A percentile compares a stretch with the other conserved stretches of the same genome.
These are phyloP conservation scores for Amphimedon queenslandica DNA, from an alignment of 37 sponge, comb jelly and placozoan species.

Conservation along the genomic window DNA sequence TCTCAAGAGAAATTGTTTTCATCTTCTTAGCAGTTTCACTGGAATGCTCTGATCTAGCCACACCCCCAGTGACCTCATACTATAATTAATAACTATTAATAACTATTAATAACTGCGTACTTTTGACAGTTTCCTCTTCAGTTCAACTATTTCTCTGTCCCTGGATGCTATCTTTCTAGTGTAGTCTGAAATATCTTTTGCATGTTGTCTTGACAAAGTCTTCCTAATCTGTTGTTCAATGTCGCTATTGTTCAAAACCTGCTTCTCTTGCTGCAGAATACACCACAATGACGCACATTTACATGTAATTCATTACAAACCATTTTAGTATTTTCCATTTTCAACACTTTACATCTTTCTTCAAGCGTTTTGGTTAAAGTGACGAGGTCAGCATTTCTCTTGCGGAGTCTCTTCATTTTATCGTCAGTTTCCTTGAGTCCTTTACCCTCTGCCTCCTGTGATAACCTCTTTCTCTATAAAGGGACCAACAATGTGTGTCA, in stretches of 20 bases:
- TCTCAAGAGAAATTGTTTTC: conserved; percentile 40
- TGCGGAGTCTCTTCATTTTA: conserved; percentile 51
- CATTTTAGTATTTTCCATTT: conserved; percentile 58
- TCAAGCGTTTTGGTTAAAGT: conserved; percentile 59
- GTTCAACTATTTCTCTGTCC: conserved; percentile 43
- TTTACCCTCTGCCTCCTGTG: conserved; percentile 2
- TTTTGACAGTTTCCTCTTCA: conserved; percentile 42
- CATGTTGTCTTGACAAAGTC: conserved; percentile 53
- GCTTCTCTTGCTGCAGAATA: neutral
- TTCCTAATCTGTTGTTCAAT: conserved; percentile 14
- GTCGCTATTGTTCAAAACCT: neutral
- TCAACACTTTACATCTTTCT: conserved; percentile 46
- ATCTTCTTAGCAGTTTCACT: conserved; percentile 29
- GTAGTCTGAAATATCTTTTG: conserved; percentile 71
- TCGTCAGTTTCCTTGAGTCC: conserved; percentile 26
- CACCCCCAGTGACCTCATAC: conserved; percentile 21
- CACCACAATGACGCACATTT: neutral
- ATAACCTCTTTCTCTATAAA: conserved; percentile 1
- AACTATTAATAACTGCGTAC: conserved; percentile 16
- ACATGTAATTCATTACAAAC: conserved; percentile 13
- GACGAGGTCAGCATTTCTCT: conserved; percentile 68
- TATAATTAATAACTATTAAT: neutral
- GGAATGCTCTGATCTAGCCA: conserved; percentile 7
- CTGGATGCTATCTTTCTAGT: conserved; percentile 59
- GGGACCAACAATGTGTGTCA: conserved; percentile 4